A percentile compares a stretch with the other conserved stretches of the same genome.
phyloP scores from a whole-genome alignment of 64 coral and sea anemone species.

The Montipora sp. region DNA sequence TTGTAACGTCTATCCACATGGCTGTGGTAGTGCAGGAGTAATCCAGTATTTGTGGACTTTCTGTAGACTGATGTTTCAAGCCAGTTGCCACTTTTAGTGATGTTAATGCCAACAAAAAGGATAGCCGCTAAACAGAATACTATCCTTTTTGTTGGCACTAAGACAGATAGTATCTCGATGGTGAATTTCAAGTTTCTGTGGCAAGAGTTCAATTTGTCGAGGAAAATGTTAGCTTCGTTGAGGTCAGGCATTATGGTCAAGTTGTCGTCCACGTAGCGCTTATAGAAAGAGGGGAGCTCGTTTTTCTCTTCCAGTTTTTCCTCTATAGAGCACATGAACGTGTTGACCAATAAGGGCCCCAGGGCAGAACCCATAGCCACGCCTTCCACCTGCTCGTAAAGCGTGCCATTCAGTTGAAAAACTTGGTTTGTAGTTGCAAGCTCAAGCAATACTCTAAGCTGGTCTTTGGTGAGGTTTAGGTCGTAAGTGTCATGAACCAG shows the following conservation, averaged over 20 bases:
- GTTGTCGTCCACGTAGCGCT: constrained; percentile 6
- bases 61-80: constrained; percentile 3
- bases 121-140: no score
- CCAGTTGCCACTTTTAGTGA: not conserved
- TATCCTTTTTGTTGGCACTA: no score
- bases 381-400: constrained; percentile 30
- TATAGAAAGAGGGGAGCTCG: not conserved
- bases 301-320: constrained; percentile 19
- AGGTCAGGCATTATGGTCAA: not conserved
- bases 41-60: constrained; percentile 31
- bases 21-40: constrained; percentile 50
- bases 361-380: constrained; percentile 6
- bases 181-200: not conserved
- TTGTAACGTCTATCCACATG: constrained; percentile 51
- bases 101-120: not conserved
- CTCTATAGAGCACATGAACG: constrained; percentile 48
- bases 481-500: constrained; percentile 2
- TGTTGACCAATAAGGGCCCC: constrained; percentile 1
- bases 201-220: not conserved
- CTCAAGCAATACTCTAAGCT: not conserved
- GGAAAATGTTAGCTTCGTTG: not conserved
- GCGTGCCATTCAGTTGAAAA: constrained; percentile 1
- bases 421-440: constrained; percentile 7
- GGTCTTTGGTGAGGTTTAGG: constrained; percentile 14
- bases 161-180: constrained; percentile 2